Base-by-base conservation (phyloP, 2,113 vertebrate species). In the Vanacampus margaritifer region DNA sequence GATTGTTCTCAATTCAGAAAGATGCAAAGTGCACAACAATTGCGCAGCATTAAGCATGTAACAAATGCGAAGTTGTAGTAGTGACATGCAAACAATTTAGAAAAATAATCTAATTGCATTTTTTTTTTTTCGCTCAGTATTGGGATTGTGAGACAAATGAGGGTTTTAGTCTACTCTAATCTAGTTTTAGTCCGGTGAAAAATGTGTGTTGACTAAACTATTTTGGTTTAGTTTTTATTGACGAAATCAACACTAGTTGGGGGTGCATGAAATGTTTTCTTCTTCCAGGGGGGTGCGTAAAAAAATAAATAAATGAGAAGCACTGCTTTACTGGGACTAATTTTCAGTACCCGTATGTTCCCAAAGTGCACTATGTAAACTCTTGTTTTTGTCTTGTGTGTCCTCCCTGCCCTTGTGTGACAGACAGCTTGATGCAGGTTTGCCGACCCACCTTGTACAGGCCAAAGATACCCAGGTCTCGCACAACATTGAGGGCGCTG, bases 391-490 rank as follows among this genome's bases (percentile, higher is more conserved):
- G 17, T 71, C 28, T 21, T 62, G 23, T 26, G 37, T 54, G 19
- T 69, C 73, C 84, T 83, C 67, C 51, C 60, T 74, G 84, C 74
- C 82, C 84, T 84, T 88, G 84, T 68, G 45, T 68, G 72, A 67
- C 79, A 62, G 62, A 39, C 21, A 79, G 81, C 57, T 75, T 67
- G 76, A 57, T 64, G 1, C 59, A 24, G 79, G 82, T 77, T 72
- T 75, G 72, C 62, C 82, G 84, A 93, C 91, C 0, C 92, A 98
- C 97, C 96, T 99, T 98, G 82, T 99, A 98, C 78, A 99, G 94
- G 69, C 97, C 97, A 75, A 98, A 95, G 88, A 99, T 95, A 67
- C 97, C 97, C 67, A 99, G 91, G 62, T 98, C 95, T 50, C 93
- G 86, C 23, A 98, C 79, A 4, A 99, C 95, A 57, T 71, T 95